Evolutionary conservation across 2,888 invertebrate genomes (phyloP).

Genomic region (Volucella inflata): DNA sequence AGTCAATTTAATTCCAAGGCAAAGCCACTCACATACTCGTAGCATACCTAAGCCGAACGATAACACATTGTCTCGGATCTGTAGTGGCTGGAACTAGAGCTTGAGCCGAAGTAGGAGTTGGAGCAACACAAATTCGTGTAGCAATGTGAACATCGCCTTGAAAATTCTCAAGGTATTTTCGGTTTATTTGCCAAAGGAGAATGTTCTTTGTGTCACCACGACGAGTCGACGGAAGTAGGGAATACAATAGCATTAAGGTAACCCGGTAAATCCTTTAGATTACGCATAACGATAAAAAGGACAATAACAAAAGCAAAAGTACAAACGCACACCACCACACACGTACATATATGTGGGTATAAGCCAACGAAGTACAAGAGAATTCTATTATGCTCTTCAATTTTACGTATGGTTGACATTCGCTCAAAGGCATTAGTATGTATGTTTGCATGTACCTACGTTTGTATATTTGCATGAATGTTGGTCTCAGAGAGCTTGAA

Average conservation of each 20-base stretch:
- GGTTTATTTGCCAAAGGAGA: slow-evolving; percentile 42
- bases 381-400: slow-evolving; percentile 40
- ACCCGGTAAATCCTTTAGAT: slow-evolving; percentile 49
- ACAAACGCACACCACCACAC: not conserved
- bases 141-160: slow-evolving; percentile 30
- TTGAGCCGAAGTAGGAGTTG: too few species aligned
- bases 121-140: slow-evolving; percentile 4
- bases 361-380: slow-evolving; percentile 24
- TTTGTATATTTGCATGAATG: not conserved
- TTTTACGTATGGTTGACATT: slow-evolving; percentile 41
- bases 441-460: too few species aligned
- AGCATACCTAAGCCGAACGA: slow-evolving; percentile 27
- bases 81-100: too few species aligned
- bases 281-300: slow-evolving; percentile 44
- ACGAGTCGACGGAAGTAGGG: slow-evolving; percentile 2
- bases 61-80: slow-evolving; percentile 20
- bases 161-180: slow-evolving; percentile 7
- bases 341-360: not conserved
- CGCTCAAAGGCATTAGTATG: not conserved
- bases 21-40: slow-evolving; percentile 36
- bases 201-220: slow-evolving; percentile 15
- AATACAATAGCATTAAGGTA: slow-evolving; percentile 53
- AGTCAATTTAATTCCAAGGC: slow-evolving; percentile 45
- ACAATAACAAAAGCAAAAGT: slow-evolving; percentile 24
- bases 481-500: not conserved